These are phyloP conservation scores for Drosophila merina DNA, from an alignment of 2,888 invertebrate genomes.

Conservation along the genomic window DNA sequence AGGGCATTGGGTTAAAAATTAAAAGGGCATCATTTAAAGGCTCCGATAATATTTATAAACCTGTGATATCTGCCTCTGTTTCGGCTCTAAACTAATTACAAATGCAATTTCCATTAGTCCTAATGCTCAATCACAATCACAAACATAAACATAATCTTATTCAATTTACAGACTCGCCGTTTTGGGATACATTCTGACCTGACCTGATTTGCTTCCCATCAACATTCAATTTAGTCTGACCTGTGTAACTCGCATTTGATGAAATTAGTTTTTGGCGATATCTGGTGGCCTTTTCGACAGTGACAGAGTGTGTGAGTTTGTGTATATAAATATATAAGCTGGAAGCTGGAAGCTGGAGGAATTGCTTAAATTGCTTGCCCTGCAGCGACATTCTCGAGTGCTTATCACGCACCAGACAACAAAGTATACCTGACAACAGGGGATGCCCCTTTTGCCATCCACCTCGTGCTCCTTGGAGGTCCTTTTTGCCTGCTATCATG, in stretches of 20 bases:
- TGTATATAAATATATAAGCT: not conserved
- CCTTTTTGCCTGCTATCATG: conserved; percentile 1
- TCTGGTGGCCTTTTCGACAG: conserved; percentile 27
- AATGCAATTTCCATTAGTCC: conserved; percentile 3
- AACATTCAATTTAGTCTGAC: conserved; percentile 49
- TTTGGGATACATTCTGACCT: conserved; percentile 5
- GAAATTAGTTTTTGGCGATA: conserved; percentile 62
- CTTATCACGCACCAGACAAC: conserved; percentile 43
- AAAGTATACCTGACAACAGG: conserved; percentile 20
- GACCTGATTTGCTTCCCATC: conserved; percentile 35
- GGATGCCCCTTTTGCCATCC: not conserved
- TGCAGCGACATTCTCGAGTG: conserved; percentile 28
- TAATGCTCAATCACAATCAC: not conserved
- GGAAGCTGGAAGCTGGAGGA: not conserved
- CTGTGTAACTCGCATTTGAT: conserved; percentile 56
- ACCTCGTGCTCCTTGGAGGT: not conserved
- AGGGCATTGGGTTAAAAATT: not conserved
- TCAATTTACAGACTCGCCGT: conserved; percentile 1
- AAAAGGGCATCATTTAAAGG: not conserved
- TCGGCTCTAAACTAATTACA: not conserved
- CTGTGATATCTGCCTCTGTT: not conserved
- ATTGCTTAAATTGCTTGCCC: conserved; percentile 34
- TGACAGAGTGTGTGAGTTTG: conserved; percentile 20
- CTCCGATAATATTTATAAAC: too few relatives aligned
- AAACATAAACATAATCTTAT: conserved; percentile 8